Conservation (phyloP, 2,797 vertebrate species). For the Sebastes itinus region DNA sequence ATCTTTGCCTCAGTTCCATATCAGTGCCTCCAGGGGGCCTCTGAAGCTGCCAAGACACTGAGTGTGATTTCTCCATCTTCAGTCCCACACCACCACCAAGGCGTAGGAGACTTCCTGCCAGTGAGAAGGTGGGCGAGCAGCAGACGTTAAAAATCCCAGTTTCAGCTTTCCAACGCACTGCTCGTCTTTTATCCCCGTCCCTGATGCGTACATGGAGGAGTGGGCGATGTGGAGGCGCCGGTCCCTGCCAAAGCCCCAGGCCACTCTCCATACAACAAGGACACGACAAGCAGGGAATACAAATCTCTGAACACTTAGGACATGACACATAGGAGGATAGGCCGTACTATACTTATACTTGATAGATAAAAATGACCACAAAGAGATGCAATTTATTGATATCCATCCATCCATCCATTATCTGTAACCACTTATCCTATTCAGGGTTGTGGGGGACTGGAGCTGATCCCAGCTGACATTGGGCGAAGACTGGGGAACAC, state of each 20-base stretch:
- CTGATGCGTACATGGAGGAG: slow-evolving; percentile 51
- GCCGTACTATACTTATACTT: not conserved
- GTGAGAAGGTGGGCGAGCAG: slow-evolving; percentile 73
- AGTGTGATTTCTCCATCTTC: slow-evolving; percentile 70
- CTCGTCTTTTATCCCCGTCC: slow-evolving; percentile 64
- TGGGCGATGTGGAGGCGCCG: slow-evolving; percentile 53
- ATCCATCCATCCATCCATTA: not conserved
- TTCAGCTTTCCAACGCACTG: slow-evolving; percentile 20
- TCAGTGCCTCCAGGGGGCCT: slow-evolving; percentile 53
- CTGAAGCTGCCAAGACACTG: slow-evolving; percentile 67
- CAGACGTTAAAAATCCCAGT: slow-evolving; percentile 54
- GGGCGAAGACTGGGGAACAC: too few relatives aligned
- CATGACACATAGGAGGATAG: not conserved
- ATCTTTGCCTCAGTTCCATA: slow-evolving; percentile 50
- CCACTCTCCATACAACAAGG: slow-evolving; percentile 6
- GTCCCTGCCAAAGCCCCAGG: slow-evolving; percentile 37
- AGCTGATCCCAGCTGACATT: too few relatives aligned
- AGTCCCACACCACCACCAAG: slow-evolving; percentile 59
- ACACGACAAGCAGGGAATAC: slow-evolving; percentile 5
- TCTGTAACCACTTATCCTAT: too few relatives aligned
- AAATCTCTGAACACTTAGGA: not conserved
- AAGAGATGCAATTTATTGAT: not conserved
- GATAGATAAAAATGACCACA: not conserved
- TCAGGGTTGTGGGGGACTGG: too few relatives aligned
- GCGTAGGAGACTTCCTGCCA: slow-evolving; percentile 74